These are phyloP conservation scores for Drosophila santomea DNA, from an alignment of 1,140 invertebrate genomes.

Conservation along the genomic window DNA sequence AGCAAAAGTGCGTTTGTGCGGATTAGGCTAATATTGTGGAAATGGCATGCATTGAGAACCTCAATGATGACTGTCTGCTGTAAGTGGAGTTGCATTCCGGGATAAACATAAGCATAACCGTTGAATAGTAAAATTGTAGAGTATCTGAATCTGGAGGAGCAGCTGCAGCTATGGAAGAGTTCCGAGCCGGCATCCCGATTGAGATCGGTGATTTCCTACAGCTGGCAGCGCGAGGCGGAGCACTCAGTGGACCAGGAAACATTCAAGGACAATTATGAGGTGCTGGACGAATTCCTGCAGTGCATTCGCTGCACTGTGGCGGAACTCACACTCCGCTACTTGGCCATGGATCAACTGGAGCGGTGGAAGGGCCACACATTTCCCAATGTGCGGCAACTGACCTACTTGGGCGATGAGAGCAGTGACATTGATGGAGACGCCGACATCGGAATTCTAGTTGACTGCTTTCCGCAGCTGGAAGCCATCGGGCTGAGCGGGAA, in stretches of 20 bases:
- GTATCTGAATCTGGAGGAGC: constrained; percentile 29
- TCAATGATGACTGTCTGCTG: constrained; percentile 45
- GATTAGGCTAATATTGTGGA: neutral
- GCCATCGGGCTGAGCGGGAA: constrained; percentile 29
- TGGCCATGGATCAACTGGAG: constrained; percentile 16
- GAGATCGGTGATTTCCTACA: constrained; percentile 12
- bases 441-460: constrained; percentile 22
- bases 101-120: neutral
- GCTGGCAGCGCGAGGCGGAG: constrained; percentile 22
- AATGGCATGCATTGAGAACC: constrained; percentile 9
- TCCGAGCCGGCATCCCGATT: constrained; percentile 17
- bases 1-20: neutral
- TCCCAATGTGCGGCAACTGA: constrained; percentile 3
- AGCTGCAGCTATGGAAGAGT: constrained; percentile 36
- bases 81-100: constrained; percentile 4
- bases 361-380: constrained; percentile 19
- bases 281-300: constrained; percentile 10
- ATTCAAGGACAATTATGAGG: neutral
- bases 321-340: constrained; percentile 15
- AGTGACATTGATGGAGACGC: constrained; percentile 16
- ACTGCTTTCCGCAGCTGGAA: constrained; percentile 28
- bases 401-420: constrained; percentile 30
- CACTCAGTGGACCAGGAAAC: constrained; percentile 1
- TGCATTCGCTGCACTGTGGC: constrained; percentile 10
- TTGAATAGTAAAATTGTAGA: constrained; percentile 39